Evolutionary conservation across 1,140 invertebrate genomes (phyloP), one percentile per base, ranked within the genome.

Genomic region (Ditylenchus dipsaci): DNA sequence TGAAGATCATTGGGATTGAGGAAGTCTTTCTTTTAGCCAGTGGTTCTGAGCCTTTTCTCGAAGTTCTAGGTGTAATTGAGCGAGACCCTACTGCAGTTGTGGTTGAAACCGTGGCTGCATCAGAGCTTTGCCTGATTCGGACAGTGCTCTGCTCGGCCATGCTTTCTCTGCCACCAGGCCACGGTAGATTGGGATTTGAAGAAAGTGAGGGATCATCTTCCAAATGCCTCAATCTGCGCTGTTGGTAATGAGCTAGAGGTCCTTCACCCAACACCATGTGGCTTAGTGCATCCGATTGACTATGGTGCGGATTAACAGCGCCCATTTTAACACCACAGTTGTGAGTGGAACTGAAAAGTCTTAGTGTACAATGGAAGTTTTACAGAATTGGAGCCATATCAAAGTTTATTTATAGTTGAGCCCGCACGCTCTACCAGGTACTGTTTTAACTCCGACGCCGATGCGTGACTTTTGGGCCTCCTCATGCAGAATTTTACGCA

Each of bases 1-100:
- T 53, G 49, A 53, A 53, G n/a, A 53, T 53, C 49, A 53, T 53
- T 26, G 49, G 49, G 15, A 53, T 53, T 53, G 49, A 53, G 49
- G 49, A 53, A 8, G 49, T 53, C 15, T 53, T 53, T 19, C 49
- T 38, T 38, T 38, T 38, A 15, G 15, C 49, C n/a, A 53, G 15
- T 53, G 49, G 49, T 26, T 53, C 49, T 53, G 49, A 53, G 23
- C 49, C 23, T 15, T 53, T 53, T 17, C 49, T 19, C 15, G n/a
- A 26, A 15, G n/a, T 7, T 19, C 49, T 19, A 53, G 49, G 49
- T 8, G 49, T 53, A 1, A 19, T 17, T 15, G 23, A 19, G 3
- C 15, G 3, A 21, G 49, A 53, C 8, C n/a, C 23, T 15, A 26
- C n/a, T 7, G 3, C 49, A 19, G 49, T 53, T 21, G n/a, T 53